phyloP scores from a whole-genome alignment of 2,113 vertebrate species.

The Athene noctua region DNA sequence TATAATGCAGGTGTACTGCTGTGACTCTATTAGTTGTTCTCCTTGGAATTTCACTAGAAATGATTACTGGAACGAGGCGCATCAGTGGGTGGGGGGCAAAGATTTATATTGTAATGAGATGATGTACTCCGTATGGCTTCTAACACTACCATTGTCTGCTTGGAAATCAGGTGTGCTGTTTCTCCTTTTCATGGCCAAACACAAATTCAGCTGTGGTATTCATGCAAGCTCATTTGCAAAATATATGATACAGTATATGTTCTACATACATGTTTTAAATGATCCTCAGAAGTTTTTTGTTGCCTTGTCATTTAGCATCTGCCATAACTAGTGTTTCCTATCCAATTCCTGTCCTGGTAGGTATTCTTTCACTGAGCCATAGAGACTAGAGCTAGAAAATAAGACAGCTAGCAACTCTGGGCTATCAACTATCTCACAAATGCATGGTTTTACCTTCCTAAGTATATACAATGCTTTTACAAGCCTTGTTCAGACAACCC shows the following conservation, averaged over 20 bases:
- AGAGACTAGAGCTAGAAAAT: not conserved
- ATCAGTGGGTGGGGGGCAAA: not conserved
- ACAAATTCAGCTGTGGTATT: not conserved
- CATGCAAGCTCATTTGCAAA: not conserved
- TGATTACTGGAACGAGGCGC: slow-evolving; percentile 46
- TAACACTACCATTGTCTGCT: not conserved
- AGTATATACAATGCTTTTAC: not conserved
- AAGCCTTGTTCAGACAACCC: not conserved
- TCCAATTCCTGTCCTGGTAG: not conserved
- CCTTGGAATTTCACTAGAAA: slow-evolving; percentile 48
- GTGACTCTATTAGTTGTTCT: slow-evolving; percentile 54
- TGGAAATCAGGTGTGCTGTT: not conserved
- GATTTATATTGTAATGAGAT: not conserved
- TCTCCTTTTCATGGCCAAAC: not conserved
- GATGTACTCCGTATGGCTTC: not conserved
- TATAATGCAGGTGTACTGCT: slow-evolving; percentile 41
- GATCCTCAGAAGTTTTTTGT: not conserved
- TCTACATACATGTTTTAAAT: not conserved
- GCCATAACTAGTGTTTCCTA: not conserved
- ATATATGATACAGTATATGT: not conserved
- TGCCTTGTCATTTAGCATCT: not conserved
- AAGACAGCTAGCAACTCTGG: not conserved
- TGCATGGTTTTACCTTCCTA: not conserved
- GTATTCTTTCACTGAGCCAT: not conserved
- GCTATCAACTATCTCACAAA: not conserved